phyloP scores from a whole-genome alignment of 2,888 invertebrate species.

The Disparrhopalites patrizii region DNA sequence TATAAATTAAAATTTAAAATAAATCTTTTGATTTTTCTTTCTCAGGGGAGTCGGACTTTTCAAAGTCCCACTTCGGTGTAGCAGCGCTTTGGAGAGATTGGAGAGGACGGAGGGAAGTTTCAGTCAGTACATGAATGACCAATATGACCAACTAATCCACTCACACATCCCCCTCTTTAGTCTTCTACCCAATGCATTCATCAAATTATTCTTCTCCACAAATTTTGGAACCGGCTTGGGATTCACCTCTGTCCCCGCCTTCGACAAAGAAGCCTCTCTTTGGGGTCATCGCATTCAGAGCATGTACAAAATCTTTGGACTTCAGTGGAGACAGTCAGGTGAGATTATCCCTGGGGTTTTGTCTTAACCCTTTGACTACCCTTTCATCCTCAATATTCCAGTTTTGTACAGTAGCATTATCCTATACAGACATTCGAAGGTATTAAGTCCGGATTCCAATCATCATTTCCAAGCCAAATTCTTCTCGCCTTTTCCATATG shows the following conservation, averaged over 20 bases:
- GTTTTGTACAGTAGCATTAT: background rate
- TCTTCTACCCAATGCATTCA: constrained; percentile 32
- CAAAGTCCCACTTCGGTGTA: constrained; percentile 37
- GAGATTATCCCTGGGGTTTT: background rate
- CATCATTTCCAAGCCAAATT: background rate
- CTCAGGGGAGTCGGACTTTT: constrained; percentile 44
- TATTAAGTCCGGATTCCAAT: background rate
- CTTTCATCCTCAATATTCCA: background rate
- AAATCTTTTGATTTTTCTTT: constrained; percentile 1
- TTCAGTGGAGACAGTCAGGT: constrained; percentile 46
- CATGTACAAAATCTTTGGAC: constrained; percentile 46
- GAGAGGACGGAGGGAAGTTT: constrained; percentile 37
- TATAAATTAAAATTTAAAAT: background rate
- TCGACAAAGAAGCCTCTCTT: constrained; percentile 32
- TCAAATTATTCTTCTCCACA: constrained; percentile 40
- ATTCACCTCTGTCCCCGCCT: constrained; percentile 45
- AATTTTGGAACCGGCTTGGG: constrained; percentile 46
- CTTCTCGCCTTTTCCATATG: background rate
- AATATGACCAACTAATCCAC: constrained; percentile 40
- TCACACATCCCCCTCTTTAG: constrained; percentile 41
- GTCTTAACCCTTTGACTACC: background rate
- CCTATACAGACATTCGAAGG: background rate
- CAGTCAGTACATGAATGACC: constrained; percentile 36
- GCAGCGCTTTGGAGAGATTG: constrained; percentile 31
- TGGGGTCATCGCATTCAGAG: constrained; percentile 36